Evolutionary conservation across 2,113 vertebrate genomes (phyloP), one percentile per base, ranked within the genome.

Genomic region (Lophotis ruficrista): DNA sequence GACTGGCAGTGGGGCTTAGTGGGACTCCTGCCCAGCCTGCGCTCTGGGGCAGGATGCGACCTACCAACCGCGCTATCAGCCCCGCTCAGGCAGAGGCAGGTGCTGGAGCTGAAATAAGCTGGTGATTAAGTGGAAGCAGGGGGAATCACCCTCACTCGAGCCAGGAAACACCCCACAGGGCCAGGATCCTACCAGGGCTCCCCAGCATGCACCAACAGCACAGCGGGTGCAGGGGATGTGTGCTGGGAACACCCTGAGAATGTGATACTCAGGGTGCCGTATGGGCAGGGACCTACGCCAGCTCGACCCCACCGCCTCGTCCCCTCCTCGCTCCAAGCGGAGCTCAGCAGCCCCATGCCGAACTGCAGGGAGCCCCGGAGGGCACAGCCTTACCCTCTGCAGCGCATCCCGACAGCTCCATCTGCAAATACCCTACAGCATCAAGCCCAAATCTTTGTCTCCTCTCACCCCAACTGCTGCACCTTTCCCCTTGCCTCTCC

Each of bases 141-240:
- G 4, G 33, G 54, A 47, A 70, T 94, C 66, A 33, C 27, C n/a
- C 37, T 73, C 64, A 12, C 51, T 41, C 17, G 23, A 45, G 17
- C n/a, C 0, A 0, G 82, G 37, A 57, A 79, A 78, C 64, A 73
- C 37, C 76, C 16, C 21, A 58, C 13, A 17, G n/a, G n/a, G 60
- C 60, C 1, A 0, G 60, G 38, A 79, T 69, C 35, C 47, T 47
- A 53, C 38, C 7, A 5, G 61, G 19, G 58, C 53, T 83, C 76
- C 71, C 71, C 1, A 0, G 31, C 3, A 4, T 30, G 48, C 38
- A 64, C 1, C 1, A 2, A 33, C 4, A 7, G 45, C 2, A 0
- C 2, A 2, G 28, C 1, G 0, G 48, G 62, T 1, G 0, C 38
- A 61, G 60, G 28, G 27, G 9, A 5, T 15, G 8, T 0, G 1